phyloP scores from a whole-genome alignment of 2,888 invertebrate species.

The Incurvaria masculella region DNA sequence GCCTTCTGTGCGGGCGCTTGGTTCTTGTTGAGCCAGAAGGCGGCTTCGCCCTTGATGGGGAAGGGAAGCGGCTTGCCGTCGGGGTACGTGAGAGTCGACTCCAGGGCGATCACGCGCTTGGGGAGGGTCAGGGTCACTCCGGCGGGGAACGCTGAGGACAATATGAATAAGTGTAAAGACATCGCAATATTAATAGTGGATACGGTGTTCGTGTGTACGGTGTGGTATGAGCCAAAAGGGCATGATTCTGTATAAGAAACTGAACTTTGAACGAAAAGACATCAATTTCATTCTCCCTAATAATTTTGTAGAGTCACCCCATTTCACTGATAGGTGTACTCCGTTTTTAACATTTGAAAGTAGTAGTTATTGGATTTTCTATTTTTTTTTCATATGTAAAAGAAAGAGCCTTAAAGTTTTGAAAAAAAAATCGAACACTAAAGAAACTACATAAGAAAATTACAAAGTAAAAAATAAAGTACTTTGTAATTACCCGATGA shows the following conservation, averaged over 20 bases:
- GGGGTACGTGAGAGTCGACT: constrained; percentile 51
- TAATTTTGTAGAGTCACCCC: too few relatives aligned
- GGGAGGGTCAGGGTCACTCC: constrained; percentile 65
- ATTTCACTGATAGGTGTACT: too few relatives aligned
- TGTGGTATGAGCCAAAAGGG: neutral
- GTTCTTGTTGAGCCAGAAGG: constrained; percentile 68
- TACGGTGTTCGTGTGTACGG: neutral
- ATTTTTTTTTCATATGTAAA: too few relatives aligned
- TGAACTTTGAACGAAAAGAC: too few relatives aligned
- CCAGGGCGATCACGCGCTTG: constrained; percentile 62
- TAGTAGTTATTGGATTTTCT: too few relatives aligned
- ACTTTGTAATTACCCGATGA: too few relatives aligned
- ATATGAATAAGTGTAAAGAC: neutral
- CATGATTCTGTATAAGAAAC: neutral
- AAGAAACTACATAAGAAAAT: too few relatives aligned
- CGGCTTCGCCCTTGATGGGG: constrained; percentile 59
- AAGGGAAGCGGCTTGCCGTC: constrained; percentile 47
- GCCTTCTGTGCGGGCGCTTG: constrained; percentile 68
- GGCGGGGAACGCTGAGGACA: constrained; percentile 30
- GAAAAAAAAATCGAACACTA: too few relatives aligned
- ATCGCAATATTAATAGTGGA: neutral
- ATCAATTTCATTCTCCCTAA: too few relatives aligned
- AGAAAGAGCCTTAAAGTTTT: too few relatives aligned
- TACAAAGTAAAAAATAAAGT: too few relatives aligned
- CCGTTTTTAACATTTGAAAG: too few relatives aligned